phyloP scores from a whole-genome alignment of 1,140 invertebrate genomes.

The Drosophila hydei region DNA sequence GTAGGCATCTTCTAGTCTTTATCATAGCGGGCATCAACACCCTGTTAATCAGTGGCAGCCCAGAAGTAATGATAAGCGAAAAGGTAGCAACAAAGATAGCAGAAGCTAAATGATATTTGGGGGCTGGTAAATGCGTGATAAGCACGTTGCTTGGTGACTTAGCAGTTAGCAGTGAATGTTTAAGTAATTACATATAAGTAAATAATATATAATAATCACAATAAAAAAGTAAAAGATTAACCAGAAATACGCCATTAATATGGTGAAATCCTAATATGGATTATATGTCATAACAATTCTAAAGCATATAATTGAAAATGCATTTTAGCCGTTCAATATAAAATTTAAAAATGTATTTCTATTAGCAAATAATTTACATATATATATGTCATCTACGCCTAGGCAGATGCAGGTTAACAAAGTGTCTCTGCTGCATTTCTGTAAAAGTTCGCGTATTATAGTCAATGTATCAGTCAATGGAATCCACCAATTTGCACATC shows the following conservation, averaged over 20 bases:
- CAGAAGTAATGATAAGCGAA: constrained; percentile 10
- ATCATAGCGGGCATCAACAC: background rate
- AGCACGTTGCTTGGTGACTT: constrained; percentile 14
- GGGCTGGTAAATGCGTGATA: constrained; percentile 6
- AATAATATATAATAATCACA: background rate
- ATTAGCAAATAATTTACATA: constrained; percentile 6
- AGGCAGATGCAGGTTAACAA: background rate
- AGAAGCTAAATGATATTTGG: background rate
- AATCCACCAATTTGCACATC: constrained; percentile 96
- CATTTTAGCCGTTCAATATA: background rate
- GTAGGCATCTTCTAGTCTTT: background rate
- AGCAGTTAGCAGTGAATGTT: background rate
- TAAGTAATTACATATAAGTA: constrained; percentile 3
- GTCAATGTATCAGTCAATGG: constrained; percentile 50
- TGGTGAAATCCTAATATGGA: constrained; percentile 46
- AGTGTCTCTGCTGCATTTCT: background rate
- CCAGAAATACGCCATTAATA: constrained; percentile 37
- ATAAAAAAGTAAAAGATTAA: background rate
- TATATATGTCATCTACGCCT: background rate
- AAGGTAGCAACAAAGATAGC: constrained; percentile 9
- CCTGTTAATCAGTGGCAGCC: constrained; percentile 2
- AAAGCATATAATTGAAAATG: too few relatives aligned
- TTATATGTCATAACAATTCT: background rate
- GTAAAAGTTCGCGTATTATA: background rate
- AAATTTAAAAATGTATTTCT: constrained; percentile 25